Evolutionary conservation across 2,888 invertebrate species (phyloP).

Genomic region (Rotaria magnacalcarata): DNA sequence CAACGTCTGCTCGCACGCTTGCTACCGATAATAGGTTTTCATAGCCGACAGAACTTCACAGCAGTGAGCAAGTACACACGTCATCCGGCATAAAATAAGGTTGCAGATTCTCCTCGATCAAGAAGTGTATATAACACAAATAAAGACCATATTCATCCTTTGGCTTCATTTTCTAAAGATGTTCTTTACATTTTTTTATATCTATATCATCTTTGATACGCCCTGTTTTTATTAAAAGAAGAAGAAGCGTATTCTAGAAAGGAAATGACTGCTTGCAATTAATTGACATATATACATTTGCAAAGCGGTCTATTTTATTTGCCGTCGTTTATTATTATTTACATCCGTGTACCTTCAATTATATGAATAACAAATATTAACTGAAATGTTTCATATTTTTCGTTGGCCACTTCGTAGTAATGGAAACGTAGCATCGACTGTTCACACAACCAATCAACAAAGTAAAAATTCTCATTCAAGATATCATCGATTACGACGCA

Average conservation of each 20-base stretch:
- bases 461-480: neutral
- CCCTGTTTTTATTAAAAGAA: neutral
- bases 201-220: neutral
- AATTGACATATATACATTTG: neutral
- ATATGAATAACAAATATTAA: too few species aligned
- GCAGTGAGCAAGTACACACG: neutral
- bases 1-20: neutral
- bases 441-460: neutral
- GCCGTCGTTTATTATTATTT: neutral
- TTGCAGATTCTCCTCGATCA: neutral
- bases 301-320: neutral
- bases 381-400: neutral
- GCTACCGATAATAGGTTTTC: neutral
- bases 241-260: neutral
- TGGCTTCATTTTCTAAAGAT: slow-evolving; percentile 4
- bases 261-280: neutral
- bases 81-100: neutral
- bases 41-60: neutral
- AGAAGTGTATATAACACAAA: neutral
- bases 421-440: neutral
- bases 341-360: too few species aligned
- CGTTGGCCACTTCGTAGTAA: neutral
- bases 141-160: neutral
- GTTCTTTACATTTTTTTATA: neutral
- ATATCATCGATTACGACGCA: neutral